Conservation (phyloP, 2,888 invertebrate species). For the Frankliniella fusca region DNA sequence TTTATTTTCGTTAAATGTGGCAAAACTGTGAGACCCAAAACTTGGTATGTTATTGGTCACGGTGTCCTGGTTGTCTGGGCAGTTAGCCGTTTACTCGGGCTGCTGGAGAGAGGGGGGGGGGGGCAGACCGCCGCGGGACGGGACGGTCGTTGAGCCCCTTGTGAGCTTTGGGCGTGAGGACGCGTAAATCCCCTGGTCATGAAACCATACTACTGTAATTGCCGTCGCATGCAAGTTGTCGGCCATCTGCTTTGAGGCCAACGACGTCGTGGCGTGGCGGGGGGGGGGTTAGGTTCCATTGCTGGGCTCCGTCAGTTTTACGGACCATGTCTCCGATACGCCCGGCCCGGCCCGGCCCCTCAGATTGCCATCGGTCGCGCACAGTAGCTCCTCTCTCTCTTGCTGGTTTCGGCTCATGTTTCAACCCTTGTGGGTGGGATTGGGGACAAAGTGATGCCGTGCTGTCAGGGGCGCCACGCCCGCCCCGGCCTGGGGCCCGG, state of each 20-base stretch:
- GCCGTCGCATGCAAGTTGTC: too few species aligned
- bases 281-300: neutral
- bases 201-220: neutral
- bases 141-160: neutral
- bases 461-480: neutral
- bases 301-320: neutral
- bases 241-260: neutral
- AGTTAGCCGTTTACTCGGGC: too few species aligned
- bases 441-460: neutral
- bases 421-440: neutral
- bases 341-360: neutral
- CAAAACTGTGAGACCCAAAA: too few species aligned
- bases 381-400: conserved; percentile 2
- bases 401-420: neutral
- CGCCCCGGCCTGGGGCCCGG: neutral
- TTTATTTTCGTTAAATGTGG: too few species aligned
- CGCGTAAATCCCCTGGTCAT: conserved; percentile 5
- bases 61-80: too few species aligned
- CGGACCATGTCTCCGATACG: neutral
- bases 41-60: too few species aligned
- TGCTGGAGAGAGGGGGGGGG: neutral
- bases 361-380: neutral
- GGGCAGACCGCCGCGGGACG: neutral
- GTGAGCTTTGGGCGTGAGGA: neutral
- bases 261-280: neutral